Base-by-base conservation (phyloP, 2,113 vertebrate genomes). In the Muntiacus muntjak region DNA sequence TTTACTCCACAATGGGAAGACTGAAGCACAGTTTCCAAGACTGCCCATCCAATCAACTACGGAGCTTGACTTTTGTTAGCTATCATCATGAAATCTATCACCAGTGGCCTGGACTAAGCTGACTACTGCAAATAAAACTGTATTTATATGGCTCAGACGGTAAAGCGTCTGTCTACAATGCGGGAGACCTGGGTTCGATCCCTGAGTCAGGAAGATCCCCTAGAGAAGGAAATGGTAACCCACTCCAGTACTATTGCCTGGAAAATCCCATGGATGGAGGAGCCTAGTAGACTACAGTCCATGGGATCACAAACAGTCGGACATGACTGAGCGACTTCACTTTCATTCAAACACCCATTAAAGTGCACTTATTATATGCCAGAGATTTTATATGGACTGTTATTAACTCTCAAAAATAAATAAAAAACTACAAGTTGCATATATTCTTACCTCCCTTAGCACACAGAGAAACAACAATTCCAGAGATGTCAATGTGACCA, bases 381-480 rank as follows among this genome's bases (percentile, higher is more conserved):
- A 30, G 3, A 58, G 14, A 7, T 58, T 84, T 71, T 78, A 78
- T 11, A 26, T 14, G 79, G 25, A 33, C 43, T 62, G 57, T 83
- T 23, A 9, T 19, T 79, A 87, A 85, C 88, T 87, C 54, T 90
- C n/a, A 94, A 94, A 97, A 89, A 87, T 33, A 87, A 93, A 94
- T 15, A 23, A 82, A 95, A 91, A 54, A 64, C 4, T 28, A 2
- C 36, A 76, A 83, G 12, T 28, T 91, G 52, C 47, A 43, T 40
- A 64, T 74, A 87, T 62, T 91, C 81, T 50, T 89, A 89, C 58
- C 43, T 82, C 57, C 67, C 79, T 94, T 94, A 71, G 43, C 78
- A 93, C 91, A 93, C 3, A 60, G 25, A 86, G 15, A 93, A 84
- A 64, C 17, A 23, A 45, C 25, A 78, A 19, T 82, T 94, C 54